Percentiles rank a stretch among this genome's conserved stretches.
These are phyloP conservation scores for Stegana nigrithorax DNA, from an alignment of 2,888 invertebrate genomes.

Conservation along the genomic window DNA sequence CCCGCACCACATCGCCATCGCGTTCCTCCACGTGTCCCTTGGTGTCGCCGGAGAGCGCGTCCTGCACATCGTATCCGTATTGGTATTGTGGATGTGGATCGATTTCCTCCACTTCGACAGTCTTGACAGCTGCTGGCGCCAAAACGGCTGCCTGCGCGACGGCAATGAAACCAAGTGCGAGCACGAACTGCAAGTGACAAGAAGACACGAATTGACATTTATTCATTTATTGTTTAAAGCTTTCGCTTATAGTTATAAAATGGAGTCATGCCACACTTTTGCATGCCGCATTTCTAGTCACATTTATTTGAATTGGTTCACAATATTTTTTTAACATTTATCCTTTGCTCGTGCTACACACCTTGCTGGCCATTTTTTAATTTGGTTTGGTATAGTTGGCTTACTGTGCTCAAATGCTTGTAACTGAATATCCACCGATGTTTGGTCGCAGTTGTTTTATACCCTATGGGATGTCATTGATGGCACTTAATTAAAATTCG, in stretches of 20 bases:
- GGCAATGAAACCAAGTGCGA: slow-evolving; percentile 44
- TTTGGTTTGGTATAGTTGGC: slow-evolving; percentile 42
- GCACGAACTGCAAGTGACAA: slow-evolving; percentile 29
- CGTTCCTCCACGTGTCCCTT: slow-evolving; percentile 50
- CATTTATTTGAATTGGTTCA: too few species aligned
- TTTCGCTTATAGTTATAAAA: too few species aligned
- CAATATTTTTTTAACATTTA: too few species aligned
- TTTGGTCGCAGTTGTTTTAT: slow-evolving; percentile 50
- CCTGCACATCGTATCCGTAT: slow-evolving; percentile 52
- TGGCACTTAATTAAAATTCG: slow-evolving; percentile 62
- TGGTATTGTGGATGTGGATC: slow-evolving; percentile 50
- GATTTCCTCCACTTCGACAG: slow-evolving; percentile 47
- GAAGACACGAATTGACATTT: too few species aligned
- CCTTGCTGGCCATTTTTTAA: slow-evolving; percentile 55
- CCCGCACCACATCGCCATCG: slow-evolving; percentile 47
- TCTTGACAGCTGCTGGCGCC: slow-evolving; percentile 45
- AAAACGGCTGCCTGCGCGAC: slow-evolving; percentile 40
- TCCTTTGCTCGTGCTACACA: too few species aligned
- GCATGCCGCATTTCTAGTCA: too few species aligned
- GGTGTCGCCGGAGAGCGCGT: slow-evolving; percentile 43
- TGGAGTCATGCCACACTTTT: too few species aligned
- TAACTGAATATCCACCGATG: slow-evolving; percentile 57
- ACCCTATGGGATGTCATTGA: slow-evolving; percentile 58
- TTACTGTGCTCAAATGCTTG: slow-evolving; percentile 40
- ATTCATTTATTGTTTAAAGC: too few species aligned